Percentiles rank a stretch among this genome's conserved stretches.
Evolutionary conservation across 2,888 invertebrate genomes (phyloP).

Genomic region (Trichopria drosophilae): DNA sequence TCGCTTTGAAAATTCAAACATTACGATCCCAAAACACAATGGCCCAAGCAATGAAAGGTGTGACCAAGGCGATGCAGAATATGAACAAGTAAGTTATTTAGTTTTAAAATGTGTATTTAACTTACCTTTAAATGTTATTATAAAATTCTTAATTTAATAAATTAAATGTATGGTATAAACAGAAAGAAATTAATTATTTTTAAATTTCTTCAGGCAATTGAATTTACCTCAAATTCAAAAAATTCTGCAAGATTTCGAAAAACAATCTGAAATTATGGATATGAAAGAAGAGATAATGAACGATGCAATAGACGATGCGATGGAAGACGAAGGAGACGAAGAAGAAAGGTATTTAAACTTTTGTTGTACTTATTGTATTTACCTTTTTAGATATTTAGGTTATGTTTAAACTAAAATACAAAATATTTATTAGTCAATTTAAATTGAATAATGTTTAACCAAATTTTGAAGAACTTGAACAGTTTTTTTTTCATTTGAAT

Average conservation of each 20-base stretch:
- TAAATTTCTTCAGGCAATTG: conserved; percentile 66
- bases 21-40: conserved; percentile 97
- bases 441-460: no score
- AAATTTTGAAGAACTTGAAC: no score
- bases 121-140: conserved; percentile 3
- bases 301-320: conserved; percentile 99
- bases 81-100: conserved; percentile 79
- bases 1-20: conserved; percentile 96
- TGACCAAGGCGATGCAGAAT: conserved; percentile 95
- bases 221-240: conserved; percentile 99
- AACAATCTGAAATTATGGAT: conserved; percentile 99
- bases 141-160: no score
- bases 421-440: no score
- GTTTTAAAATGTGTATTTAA: background rate
- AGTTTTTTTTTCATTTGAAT: no score
- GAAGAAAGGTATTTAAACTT: conserved; percentile 92
- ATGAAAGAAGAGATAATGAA: conserved; percentile 99
- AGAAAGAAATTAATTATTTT: conserved; percentile 1
- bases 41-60: conserved; percentile 99
- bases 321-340: conserved; percentile 97
- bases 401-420: no score
- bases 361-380: no score
- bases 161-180: background rate
- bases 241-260: conserved; percentile 96
- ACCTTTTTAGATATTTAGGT: no score